Conservation (phyloP, 2,888 invertebrate species). For the Ennomos erosarius region DNA sequence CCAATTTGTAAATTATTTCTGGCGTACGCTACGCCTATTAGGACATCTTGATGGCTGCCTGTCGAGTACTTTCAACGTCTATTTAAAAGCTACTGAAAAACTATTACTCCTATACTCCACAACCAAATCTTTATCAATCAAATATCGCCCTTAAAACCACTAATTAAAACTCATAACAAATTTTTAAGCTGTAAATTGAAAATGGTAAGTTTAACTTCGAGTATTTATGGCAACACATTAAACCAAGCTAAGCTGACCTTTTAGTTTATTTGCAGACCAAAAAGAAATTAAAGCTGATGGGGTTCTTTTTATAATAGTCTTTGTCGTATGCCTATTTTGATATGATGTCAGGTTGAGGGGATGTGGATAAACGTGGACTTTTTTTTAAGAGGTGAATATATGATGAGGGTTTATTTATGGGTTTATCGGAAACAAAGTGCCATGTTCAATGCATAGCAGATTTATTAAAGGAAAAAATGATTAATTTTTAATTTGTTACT, state of each 20-base stretch:
- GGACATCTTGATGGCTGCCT: constrained; percentile 81
- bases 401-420: constrained; percentile 70
- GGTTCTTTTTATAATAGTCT: constrained; percentile 50
- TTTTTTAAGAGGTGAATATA: constrained; percentile 76
- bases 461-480: constrained; percentile 67
- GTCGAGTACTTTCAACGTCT: constrained; percentile 83
- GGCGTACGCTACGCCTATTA: constrained; percentile 79
- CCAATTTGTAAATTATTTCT: constrained; percentile 82
- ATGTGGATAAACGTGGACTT: constrained; percentile 68
- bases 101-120: constrained; percentile 6
- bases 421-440: constrained; percentile 71
- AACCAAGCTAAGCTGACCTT: constrained; percentile 55
- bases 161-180: constrained; percentile 34
- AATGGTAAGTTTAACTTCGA: constrained; percentile 47
- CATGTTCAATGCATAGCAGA: constrained; percentile 71
- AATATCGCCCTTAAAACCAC: constrained; percentile 50
- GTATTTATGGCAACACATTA: constrained; percentile 69
- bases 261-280: constrained; percentile 26
- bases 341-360: constrained; percentile 61
- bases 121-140: constrained; percentile 18
- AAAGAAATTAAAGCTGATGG: constrained; percentile 25
- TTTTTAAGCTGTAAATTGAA: constrained; percentile 18
- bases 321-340: constrained; percentile 56
- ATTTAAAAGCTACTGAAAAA: constrained; percentile 76
- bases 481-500: constrained; percentile 3